A percentile compares a stretch with the other conserved stretches of the same genome.
These are phyloP conservation scores for Rhabdophis nuchalis DNA, from an alignment of 2,797 vertebrate genomes.

Conservation along the genomic window DNA sequence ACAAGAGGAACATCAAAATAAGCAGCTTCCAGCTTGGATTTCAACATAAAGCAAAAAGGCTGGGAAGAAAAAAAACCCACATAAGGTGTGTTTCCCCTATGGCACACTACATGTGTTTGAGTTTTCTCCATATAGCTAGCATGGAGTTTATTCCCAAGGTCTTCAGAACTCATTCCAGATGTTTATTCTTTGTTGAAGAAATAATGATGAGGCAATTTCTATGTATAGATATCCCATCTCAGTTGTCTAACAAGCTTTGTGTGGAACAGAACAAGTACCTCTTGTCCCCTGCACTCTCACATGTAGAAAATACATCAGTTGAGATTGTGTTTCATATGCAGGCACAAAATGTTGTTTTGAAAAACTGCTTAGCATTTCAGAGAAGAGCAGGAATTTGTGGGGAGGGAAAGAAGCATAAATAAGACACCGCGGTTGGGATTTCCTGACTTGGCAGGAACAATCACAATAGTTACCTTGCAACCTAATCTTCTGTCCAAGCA, in stretches of 20 bases:
- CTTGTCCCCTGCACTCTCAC: not conserved
- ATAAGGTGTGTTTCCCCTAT: not conserved
- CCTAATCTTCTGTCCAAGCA: not conserved
- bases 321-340: not conserved
- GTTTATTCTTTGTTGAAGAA: not conserved
- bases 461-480: not conserved
- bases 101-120: rapidly evolving
- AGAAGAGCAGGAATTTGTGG: not conserved
- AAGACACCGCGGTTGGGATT: not conserved
- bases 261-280: not conserved
- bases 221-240: rapidly evolving
- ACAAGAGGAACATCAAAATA: slow-evolving; percentile 24
- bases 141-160: not conserved
- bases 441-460: not conserved
- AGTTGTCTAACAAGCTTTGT: not conserved
- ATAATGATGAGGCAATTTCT: not conserved
- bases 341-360: not conserved
- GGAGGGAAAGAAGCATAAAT: not conserved
- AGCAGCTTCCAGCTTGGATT: not conserved
- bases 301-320: not conserved
- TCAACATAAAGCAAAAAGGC: not conserved
- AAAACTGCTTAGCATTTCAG: not conserved
- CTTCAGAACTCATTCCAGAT: not conserved
- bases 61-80: slow-evolving; percentile 12
- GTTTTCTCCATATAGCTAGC: not conserved